Evolutionary conservation across 2,797 vertebrate genomes (phyloP).

Genomic region (Argentina silus): DNA sequence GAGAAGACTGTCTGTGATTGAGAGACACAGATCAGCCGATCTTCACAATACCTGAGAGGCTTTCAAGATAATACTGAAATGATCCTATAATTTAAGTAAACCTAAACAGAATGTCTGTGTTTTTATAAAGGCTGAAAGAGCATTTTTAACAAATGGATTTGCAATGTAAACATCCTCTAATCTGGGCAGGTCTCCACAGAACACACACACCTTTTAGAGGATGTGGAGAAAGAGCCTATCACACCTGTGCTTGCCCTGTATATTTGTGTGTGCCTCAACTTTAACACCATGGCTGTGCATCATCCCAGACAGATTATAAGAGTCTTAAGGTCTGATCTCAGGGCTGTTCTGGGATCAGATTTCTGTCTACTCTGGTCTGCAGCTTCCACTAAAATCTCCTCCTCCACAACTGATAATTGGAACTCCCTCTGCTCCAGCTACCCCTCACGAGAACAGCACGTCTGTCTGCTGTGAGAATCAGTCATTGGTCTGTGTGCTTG

Average conservation of each 20-base stretch:
- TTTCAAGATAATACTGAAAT: too few species aligned
- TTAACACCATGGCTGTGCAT: too few species aligned
- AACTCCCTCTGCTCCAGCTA: background rate
- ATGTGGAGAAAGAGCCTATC: too few species aligned
- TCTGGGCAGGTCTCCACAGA: too few species aligned
- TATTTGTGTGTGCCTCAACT: background rate
- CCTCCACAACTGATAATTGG: background rate
- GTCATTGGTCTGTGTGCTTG: background rate
- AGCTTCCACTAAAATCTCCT: background rate
- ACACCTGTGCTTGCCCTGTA: too few species aligned
- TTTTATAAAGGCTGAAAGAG: too few species aligned
- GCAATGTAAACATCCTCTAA: too few species aligned
- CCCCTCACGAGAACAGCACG: background rate
- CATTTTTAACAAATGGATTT: too few species aligned
- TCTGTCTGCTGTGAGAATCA: background rate
- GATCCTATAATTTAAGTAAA: too few species aligned
- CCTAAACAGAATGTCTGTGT: too few species aligned
- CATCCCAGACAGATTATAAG: background rate
- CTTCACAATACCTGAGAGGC: too few species aligned
- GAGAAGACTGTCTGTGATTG: background rate
- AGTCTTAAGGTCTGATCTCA: background rate
- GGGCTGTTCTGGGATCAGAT: background rate
- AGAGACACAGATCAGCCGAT: background rate
- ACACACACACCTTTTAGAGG: too few species aligned
- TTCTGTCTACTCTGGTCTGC: background rate